Evolutionary conservation across 2,888 invertebrate genomes (phyloP), one percentile per base, ranked within the genome.

Genomic region (Linyphia triangularis): DNA sequence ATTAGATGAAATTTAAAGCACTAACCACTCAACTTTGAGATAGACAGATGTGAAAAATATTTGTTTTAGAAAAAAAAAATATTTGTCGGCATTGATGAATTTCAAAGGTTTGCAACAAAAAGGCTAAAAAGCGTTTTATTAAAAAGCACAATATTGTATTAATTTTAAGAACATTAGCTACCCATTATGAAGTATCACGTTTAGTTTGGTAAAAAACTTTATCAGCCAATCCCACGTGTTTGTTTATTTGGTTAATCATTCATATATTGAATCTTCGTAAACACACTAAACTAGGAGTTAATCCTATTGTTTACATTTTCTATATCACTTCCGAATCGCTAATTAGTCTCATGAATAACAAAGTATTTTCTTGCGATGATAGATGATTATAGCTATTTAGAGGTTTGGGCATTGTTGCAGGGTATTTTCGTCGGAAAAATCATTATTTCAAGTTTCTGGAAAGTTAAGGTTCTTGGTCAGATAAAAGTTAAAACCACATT

Each of bases 271-370:
- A 75, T 59, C 16, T 28, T 75, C 30, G 30, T 5, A 26, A 63
- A 33, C 61, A 16, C 77, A 77, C 19, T 63, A 77, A 77, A 77
- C 37, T 37, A 13, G 22, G 16, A 65, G 30, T 28, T 67, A 79
- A 79, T 67, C 79, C 79, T 51, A 33, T 24, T 79, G 51, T 79
- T 79, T 79, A 65, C 79, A 79, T 67, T 79, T 79, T 79, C 79
- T 30, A n/a, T 67, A 28, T 67, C 67, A 28, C 65, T 26, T 67
- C 16, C 33, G 28, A 51, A 67, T 37, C 51, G 33, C 65, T 79
- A 67, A 79, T 79, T 79, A 65, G 51, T n/a, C 22, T 51, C 51
- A 67, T 67, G 65, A 79, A 67, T 79, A 79, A 79, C n/a, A 43
- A 79, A 67, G 40, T 43, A n/a, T 16, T 63, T 37, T 51, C 51